phyloP scores from a whole-genome alignment of 2,113 vertebrate species.

The Montifringilla adamsi region DNA sequence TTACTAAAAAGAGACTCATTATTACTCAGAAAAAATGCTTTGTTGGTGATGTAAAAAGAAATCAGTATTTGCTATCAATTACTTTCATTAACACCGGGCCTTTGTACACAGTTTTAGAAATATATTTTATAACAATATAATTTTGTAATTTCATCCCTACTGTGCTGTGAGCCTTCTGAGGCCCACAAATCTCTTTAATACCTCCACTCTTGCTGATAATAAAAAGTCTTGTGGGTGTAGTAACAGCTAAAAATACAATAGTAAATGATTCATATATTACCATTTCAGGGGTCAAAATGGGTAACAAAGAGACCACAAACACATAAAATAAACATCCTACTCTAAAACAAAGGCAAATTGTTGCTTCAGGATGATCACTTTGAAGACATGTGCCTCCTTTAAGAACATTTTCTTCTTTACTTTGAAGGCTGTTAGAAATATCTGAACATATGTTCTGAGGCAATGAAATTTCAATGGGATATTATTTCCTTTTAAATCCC shows the following conservation, averaged over 20 bases:
- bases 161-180: conserved; percentile 51
- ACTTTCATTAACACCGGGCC: conserved; percentile 51
- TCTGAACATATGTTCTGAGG: conserved; percentile 62
- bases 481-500: conserved; percentile 48
- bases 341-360: conserved; percentile 7
- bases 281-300: conserved; percentile 55
- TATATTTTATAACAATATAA: conserved; percentile 63
- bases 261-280: conserved; percentile 50
- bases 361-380: conserved; percentile 28
- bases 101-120: conserved; percentile 49
- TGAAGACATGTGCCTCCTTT: conserved; percentile 40
- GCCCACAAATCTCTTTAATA: conserved; percentile 64
- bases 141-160: conserved; percentile 59
- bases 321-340: conserved; percentile 32
- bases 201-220: conserved; percentile 48
- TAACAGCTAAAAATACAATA: conserved; percentile 62
- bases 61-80: conserved; percentile 66
- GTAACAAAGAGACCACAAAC: conserved; percentile 42
- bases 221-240: conserved; percentile 50
- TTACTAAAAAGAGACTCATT: conserved; percentile 55
- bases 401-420: conserved; percentile 38
- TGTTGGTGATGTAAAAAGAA: conserved; percentile 52
- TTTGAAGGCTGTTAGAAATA: conserved; percentile 46
- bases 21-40: conserved; percentile 42
- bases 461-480: conserved; percentile 57